Evolutionary conservation across 37 sponge, comb jelly and placozoan species (phyloP).

Genomic region (Halichondria panicea): DNA sequence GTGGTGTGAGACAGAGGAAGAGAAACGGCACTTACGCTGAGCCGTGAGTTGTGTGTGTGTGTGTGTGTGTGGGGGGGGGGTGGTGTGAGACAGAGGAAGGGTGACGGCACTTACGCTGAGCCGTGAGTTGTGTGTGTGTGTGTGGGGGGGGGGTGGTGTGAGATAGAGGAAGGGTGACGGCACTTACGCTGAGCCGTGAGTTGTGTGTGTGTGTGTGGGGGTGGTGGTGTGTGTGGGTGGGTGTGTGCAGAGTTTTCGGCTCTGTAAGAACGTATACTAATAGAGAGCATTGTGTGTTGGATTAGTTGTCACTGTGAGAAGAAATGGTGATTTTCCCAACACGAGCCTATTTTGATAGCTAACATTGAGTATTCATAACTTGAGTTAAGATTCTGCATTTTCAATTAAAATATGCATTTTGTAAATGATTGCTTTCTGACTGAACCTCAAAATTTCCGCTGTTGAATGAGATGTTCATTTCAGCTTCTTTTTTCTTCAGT

Average conservation of each 20-base stretch:
- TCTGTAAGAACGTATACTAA: too few relatives aligned
- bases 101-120: slow-evolving; percentile 44
- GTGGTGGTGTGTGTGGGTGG: slow-evolving; percentile 72
- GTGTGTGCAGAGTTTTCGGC: slow-evolving; percentile 42
- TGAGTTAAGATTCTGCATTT: neutral
- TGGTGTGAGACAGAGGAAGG: slow-evolving; percentile 59
- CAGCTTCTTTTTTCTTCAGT: slow-evolving; percentile 30
- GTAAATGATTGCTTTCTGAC: neutral
- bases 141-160: neutral
- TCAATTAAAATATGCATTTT: neutral
- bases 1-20: neutral
- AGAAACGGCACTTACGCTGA: neutral
- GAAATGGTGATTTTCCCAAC: too few relatives aligned
- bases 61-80: too few relatives aligned
- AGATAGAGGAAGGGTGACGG: neutral
- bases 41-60: neutral
- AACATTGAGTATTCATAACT: neutral
- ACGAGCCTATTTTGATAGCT: neutral
- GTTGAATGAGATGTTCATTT: neutral
- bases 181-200: neutral
- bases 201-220: neutral
- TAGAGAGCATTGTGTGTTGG: too few relatives aligned
- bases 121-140: slow-evolving; percentile 50
- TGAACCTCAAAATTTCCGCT: neutral
- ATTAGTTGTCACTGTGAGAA: too few relatives aligned